Conservation (phyloP, 2,797 vertebrate species). For the Chiroxiphia lanceolata region DNA sequence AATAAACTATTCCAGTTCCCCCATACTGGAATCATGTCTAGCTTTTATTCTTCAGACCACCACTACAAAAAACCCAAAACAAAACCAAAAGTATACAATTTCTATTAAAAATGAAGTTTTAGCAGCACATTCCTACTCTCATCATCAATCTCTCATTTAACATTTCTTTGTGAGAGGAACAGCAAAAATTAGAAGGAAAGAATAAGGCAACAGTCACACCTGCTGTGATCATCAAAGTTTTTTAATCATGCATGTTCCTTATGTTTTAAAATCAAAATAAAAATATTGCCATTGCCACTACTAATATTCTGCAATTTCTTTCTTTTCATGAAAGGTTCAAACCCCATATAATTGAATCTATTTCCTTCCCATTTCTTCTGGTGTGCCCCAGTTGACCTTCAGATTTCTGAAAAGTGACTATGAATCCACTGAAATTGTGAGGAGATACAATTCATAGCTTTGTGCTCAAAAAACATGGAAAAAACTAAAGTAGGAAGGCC, state of each 20-base stretch:
- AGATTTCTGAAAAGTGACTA: neutral
- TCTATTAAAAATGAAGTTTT: neutral
- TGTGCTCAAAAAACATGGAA: neutral
- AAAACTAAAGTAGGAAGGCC: neutral
- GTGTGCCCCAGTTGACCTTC: neutral
- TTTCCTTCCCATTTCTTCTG: neutral
- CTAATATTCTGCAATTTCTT: neutral
- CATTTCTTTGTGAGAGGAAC: neutral
- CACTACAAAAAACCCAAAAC: too few relatives aligned
- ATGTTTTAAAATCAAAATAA: neutral
- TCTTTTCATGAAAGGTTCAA: neutral
- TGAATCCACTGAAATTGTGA: neutral
- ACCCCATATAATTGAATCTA: neutral
- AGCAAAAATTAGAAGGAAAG: neutral
- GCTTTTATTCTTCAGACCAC: too few relatives aligned
- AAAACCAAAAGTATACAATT: fast-evolving
- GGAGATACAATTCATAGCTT: neutral
- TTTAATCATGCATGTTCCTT: neutral
- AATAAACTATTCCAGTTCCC: too few relatives aligned
- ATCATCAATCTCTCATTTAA: neutral
- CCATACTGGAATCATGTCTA: too few relatives aligned
- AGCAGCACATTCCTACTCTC: neutral
- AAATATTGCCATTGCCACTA: neutral
- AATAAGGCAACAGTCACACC: neutral
- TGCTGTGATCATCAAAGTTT: neutral